phyloP scores from a whole-genome alignment of 2,888 invertebrate species.

The Caenorhabditis sulstoni region DNA sequence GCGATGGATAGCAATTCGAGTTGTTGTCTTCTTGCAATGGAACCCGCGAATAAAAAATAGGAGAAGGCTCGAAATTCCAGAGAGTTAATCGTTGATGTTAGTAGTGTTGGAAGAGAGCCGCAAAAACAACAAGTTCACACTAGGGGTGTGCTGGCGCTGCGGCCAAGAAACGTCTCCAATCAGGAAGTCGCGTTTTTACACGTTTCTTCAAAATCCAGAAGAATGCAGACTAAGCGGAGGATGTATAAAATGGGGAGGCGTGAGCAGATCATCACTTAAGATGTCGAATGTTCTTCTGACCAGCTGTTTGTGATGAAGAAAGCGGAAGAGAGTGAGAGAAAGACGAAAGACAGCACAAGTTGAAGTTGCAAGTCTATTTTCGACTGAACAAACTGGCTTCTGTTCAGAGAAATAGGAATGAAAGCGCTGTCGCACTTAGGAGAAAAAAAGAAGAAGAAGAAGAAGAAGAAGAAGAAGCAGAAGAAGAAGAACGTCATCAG shows the following conservation, averaged over 20 bases:
- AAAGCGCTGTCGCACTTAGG: background rate
- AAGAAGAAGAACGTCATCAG: conserved; percentile 34
- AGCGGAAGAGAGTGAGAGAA: conserved; percentile 15
- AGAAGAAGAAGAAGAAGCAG: conserved; percentile 6
- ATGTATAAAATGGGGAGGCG: conserved; percentile 49
- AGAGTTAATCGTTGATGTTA: conserved; percentile 25
- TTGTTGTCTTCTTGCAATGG: conserved; percentile 5
- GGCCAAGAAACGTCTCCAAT: background rate
- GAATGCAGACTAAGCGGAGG: background rate
- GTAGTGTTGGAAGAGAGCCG: background rate
- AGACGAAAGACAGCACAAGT: background rate
- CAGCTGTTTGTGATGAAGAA: conserved; percentile 43
- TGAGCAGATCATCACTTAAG: conserved; percentile 35
- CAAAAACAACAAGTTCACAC: conserved; percentile 18
- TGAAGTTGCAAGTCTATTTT: conserved; percentile 36
- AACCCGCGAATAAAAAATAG: conserved; percentile 9
- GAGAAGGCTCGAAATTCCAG: background rate
- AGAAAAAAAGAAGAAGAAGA: background rate
- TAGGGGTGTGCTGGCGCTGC: background rate
- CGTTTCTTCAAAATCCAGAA: background rate
- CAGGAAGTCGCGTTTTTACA: background rate
- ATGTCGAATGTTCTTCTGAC: conserved; percentile 49
- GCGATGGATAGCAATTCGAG: conserved; percentile 34
- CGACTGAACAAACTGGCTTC: conserved; percentile 37
- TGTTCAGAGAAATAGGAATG: conserved; percentile 5